Percentiles rank a stretch among this genome's conserved stretches.
These are phyloP conservation scores for Toxonevra muliebris DNA, from an alignment of 2,888 invertebrate genomes.

Conservation along the genomic window DNA sequence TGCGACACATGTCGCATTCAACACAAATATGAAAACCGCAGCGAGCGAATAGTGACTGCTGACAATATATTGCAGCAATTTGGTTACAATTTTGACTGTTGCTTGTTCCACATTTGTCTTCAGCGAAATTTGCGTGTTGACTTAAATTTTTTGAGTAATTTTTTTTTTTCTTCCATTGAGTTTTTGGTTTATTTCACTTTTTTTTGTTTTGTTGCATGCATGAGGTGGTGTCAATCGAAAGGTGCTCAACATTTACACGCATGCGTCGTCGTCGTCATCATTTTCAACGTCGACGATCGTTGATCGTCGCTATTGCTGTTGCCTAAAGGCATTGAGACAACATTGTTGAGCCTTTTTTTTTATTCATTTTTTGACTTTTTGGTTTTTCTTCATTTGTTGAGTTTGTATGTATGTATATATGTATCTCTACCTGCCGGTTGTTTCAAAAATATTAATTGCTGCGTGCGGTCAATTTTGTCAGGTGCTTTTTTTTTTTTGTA, in stretches of 20 bases:
- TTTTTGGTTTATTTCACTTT: no score
- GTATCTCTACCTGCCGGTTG: conserved; percentile 21
- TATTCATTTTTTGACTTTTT: conserved; percentile 1
- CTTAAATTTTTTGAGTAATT: no score
- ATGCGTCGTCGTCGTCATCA: background rate
- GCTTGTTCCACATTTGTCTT: no score
- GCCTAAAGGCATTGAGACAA: background rate
- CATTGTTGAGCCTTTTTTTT: background rate
- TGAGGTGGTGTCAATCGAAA: conserved; percentile 23
- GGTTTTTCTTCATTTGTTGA: conserved; percentile 17
- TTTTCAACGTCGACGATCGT: no score
- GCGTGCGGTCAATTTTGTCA: conserved; percentile 47
- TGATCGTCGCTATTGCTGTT: conserved; percentile 10
- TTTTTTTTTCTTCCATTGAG: no score
- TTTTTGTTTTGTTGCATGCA: conserved; percentile 18
- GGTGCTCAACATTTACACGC: conserved; percentile 23
- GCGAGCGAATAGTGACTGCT: no score
- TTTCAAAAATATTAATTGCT: conserved; percentile 41
- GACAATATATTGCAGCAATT: no score
- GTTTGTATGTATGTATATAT: conserved; percentile 23
- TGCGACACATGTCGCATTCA: no score
- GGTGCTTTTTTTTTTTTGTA: conserved; percentile 40
- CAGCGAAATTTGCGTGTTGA: no score
- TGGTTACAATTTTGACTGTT: no score
- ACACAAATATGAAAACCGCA: no score